These are phyloP conservation scores for Diplogasteroides magnus DNA, from an alignment of 1,140 invertebrate genomes.

Conservation along the genomic window DNA sequence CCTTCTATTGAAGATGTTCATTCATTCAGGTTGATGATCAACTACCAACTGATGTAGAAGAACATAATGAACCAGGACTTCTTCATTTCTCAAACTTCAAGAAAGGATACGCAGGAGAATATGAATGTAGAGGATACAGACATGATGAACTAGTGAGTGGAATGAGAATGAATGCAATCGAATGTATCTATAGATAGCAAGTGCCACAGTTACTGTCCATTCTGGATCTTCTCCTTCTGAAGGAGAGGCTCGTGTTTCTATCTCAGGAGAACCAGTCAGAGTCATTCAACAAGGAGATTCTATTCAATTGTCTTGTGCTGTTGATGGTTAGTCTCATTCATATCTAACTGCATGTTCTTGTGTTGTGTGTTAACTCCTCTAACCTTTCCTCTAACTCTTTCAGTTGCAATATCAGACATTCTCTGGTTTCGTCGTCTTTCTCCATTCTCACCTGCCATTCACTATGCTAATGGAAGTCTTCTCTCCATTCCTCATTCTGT, in stretches of 20 bases:
- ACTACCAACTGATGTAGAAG: slow-evolving; percentile 46
- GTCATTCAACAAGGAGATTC: slow-evolving; percentile 54
- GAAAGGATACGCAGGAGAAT: slow-evolving; percentile 47
- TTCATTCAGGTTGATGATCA: slow-evolving; percentile 19
- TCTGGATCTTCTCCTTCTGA: slow-evolving; percentile 17
- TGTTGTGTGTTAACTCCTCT: not conserved
- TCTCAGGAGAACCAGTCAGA: slow-evolving; percentile 45
- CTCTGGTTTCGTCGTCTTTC: not conserved
- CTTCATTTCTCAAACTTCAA: slow-evolving; percentile 52
- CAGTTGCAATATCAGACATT: not conserved
- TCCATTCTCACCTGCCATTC: not conserved
- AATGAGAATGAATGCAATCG: too few relatives aligned
- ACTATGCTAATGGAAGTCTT: not conserved
- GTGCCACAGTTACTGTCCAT: slow-evolving; percentile 38
- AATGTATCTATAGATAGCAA: too few relatives aligned
- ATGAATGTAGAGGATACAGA: slow-evolving; percentile 51
- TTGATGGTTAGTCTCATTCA: slow-evolving; percentile 41
- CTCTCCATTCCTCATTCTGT: not conserved
- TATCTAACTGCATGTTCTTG: not conserved
- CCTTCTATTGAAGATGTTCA: not conserved
- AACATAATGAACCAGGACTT: slow-evolving; percentile 49
- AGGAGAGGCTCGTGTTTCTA: slow-evolving; percentile 40
- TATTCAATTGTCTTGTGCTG: slow-evolving; percentile 51
- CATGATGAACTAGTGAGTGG: slow-evolving; percentile 39
- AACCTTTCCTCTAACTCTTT: not conserved